A percentile compares a stretch with the other conserved stretches of the same genome.
phyloP scores from a whole-genome alignment of 2,797 vertebrate genomes.

The Clamator glandarius region DNA sequence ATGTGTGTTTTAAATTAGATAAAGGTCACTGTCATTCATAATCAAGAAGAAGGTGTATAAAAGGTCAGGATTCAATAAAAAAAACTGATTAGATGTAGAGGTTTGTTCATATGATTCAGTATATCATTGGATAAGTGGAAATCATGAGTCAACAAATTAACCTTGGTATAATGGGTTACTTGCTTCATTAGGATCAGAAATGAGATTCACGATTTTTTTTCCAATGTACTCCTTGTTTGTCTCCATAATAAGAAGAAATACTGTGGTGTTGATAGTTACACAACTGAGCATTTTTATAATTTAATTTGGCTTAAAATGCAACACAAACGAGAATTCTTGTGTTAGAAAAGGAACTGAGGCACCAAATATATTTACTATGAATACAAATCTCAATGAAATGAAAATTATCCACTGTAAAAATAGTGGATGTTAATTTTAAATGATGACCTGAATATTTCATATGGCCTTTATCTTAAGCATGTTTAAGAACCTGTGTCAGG shows the following conservation, averaged over 20 bases:
- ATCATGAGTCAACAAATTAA: constrained; percentile 81
- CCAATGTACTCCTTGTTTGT: constrained; percentile 51
- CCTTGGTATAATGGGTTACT: constrained; percentile 71
- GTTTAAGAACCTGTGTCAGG: not conserved
- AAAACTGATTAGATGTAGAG: constrained; percentile 80
- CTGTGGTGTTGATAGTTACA: constrained; percentile 23
- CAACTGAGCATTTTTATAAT: constrained; percentile 46
- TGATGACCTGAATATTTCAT: not conserved
- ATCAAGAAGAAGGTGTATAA: constrained; percentile 83
- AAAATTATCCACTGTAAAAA: not conserved
- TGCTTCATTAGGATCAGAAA: constrained; percentile 70
- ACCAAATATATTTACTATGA: not conserved
- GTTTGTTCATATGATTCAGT: constrained; percentile 77
- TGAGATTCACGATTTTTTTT: constrained; percentile 48
- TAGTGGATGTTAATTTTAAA: not conserved
- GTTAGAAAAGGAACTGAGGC: constrained; percentile 41
- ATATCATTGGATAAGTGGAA: constrained; percentile 79
- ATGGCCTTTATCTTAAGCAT: not conserved
- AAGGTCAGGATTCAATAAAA: constrained; percentile 84
- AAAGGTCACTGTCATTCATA: constrained; percentile 87
- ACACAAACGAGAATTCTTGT: constrained; percentile 49
- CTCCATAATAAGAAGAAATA: constrained; percentile 7
- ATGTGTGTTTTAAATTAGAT: constrained; percentile 81
- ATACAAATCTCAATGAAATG: not conserved
- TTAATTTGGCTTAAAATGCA: constrained; percentile 56